Evolutionary conservation across 2,113 vertebrate species (phyloP), one percentile per base, ranked within the genome.

Genomic region (Trinectes maculatus): DNA sequence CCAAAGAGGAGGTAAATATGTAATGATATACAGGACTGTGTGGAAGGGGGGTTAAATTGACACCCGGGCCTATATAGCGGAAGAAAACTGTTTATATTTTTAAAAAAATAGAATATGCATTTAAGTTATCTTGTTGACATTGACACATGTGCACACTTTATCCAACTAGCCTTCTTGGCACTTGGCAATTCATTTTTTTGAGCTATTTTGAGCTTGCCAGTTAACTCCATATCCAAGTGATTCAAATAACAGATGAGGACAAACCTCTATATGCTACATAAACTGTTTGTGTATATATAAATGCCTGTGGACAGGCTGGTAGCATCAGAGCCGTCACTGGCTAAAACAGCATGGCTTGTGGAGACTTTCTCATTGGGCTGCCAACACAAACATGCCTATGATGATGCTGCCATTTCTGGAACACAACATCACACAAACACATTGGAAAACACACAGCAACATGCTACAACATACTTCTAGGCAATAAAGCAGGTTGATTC

Each of bases 391-490:
- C 78, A 82, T 69, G 66, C 60, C 62, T 76, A 19, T 72, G 65
- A 73, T 80, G 77, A 77, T 73, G 80, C 72, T 75, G 77, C 81
- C 79, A 77, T 85, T 87, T 89, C 75, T 87, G 66, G 77, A 82
- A 77, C 73, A 79, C 59, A 68, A 69, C n/a, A 26, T 62, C 77
- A 80, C 66, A 80, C 70, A 77, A 56, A 63, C 49, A 72, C 63
- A 54, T 16, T n/a, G 43, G 8, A 61, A 66, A 33, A 63, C 28
- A 51, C 61, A 78, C 37, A 77, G 25, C 12, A 59, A 70, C 43
- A 61, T 47, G 15, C 18, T 26, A 71, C 74, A 75, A 71, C 59
- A 36, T 36, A 60, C 3, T 47, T 74, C 57, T 61, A 28, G n/a
- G 3, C 43, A 58, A 70, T 53, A 49, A 75, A 79, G 63, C 63